Evolutionary conservation across 1,140 invertebrate genomes (phyloP).

Genomic region (Anagrus nilaparvatae): DNA sequence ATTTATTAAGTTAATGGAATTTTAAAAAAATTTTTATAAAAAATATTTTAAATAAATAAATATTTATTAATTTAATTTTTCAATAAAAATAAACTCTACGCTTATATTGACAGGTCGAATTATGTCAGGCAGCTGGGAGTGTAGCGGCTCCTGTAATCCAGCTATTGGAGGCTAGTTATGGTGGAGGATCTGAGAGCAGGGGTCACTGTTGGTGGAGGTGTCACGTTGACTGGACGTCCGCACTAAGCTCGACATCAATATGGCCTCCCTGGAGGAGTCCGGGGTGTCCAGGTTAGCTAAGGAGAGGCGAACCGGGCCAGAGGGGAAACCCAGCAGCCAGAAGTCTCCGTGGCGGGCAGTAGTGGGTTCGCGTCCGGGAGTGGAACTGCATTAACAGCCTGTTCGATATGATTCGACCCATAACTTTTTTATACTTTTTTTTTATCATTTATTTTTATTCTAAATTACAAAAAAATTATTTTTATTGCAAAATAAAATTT

Average conservation of each 20-base stretch:
- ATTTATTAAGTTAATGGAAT: no score
- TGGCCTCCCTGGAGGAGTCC: conserved; percentile 72
- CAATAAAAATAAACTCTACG: no score
- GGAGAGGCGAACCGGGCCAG: conserved; percentile 92
- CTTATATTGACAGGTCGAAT: conserved; percentile 17
- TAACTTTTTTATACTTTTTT: conserved; percentile 51
- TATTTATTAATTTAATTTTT: no score
- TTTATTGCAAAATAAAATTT: no score
- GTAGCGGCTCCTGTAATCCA: conserved; percentile 89
- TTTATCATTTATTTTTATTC: no score
- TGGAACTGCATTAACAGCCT: conserved; percentile 71
- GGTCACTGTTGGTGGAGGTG: conserved; percentile 49
- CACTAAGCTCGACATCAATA: conserved; percentile 88
- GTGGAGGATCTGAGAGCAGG: conserved; percentile 78
- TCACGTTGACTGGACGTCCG: conserved; percentile 74
- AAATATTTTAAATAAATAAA: no score
- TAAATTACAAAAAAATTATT: no score
- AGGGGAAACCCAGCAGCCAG: conserved; percentile 91
- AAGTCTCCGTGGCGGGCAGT: conserved; percentile 80
- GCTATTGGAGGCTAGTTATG: conserved; percentile 77
- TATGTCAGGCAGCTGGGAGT: conserved; percentile 56
- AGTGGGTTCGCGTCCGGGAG: conserved; percentile 96
- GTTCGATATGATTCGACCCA: conserved; percentile 76
- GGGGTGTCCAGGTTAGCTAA: conserved; percentile 76
- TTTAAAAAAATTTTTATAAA: no score